A percentile compares a stretch with the other conserved stretches of the same genome.
phyloP scores from a whole-genome alignment of 1,140 invertebrate species.

The Leptonema lineaticorne region DNA sequence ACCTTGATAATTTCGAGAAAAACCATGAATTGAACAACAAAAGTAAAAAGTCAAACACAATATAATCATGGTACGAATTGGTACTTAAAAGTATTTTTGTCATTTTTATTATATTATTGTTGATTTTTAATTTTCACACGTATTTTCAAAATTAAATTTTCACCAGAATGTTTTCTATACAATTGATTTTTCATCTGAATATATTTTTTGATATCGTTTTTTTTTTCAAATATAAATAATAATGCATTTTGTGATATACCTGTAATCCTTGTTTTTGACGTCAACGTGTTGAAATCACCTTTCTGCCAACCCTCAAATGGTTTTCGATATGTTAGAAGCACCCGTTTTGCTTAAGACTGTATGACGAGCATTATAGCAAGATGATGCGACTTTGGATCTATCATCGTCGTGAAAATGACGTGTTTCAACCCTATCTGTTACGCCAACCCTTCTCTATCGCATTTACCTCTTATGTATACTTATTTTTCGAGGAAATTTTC shows the following conservation, averaged over 20 bases:
- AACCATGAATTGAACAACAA: not conserved
- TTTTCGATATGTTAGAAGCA: not conserved
- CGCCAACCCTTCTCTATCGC: not conserved
- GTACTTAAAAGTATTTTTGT: not conserved
- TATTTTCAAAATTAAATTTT: too few species aligned
- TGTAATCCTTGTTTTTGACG: too few species aligned
- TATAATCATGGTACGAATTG: not conserved
- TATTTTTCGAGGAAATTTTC: too few species aligned
- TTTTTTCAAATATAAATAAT: too few species aligned
- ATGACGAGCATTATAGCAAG: not conserved
- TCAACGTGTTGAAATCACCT: too few species aligned
- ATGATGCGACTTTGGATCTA: conserved; percentile 7
- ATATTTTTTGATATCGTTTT: too few species aligned
- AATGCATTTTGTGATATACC: too few species aligned
- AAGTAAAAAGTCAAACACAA: not conserved
- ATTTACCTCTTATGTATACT: too few species aligned
- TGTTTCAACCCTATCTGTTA: conserved; percentile 1
- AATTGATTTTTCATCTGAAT: not conserved
- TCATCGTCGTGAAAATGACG: not conserved
- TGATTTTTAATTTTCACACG: too few species aligned
- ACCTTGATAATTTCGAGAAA: not conserved
- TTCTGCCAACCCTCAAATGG: too few species aligned
- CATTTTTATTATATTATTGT: too few species aligned
- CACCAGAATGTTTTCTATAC: too few species aligned
- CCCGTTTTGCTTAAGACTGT: not conserved